Conservation (phyloP, 2,888 invertebrate species). For the Phlogophora meticulosa region DNA sequence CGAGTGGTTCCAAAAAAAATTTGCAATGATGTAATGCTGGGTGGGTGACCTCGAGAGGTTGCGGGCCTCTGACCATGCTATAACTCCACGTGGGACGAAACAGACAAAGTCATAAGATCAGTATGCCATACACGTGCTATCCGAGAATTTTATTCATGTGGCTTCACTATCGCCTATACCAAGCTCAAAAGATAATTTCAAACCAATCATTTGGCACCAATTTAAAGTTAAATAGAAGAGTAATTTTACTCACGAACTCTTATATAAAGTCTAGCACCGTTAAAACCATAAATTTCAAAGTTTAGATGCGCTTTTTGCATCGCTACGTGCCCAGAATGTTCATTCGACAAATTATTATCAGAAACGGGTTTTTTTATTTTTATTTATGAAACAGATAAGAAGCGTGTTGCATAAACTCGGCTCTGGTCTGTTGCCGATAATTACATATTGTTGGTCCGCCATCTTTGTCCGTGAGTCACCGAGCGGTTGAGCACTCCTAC, state of each 20-base stretch:
- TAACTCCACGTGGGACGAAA: conserved; percentile 64
- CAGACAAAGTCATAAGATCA: conserved; percentile 46
- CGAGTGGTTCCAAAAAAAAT: conserved; percentile 58
- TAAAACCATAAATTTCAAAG: conserved; percentile 15
- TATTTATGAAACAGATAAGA: conserved; percentile 65
- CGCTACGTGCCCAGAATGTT: conserved; percentile 21
- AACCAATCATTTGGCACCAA: conserved; percentile 25
- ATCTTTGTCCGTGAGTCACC: conserved; percentile 80
- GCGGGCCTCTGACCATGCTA: conserved; percentile 61
- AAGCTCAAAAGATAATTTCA: conserved; percentile 4
- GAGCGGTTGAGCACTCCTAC: conserved; percentile 74
- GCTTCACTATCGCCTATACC: conserved; percentile 1
- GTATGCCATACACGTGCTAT: conserved; percentile 51
- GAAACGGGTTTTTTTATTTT: conserved; percentile 40
- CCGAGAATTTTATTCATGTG: conserved; percentile 12
- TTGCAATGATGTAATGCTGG: conserved; percentile 73
- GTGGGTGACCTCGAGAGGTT: conserved; percentile 67
- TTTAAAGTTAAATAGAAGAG: conserved; percentile 23
- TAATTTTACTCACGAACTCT: conserved; percentile 18
- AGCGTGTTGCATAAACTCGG: conserved; percentile 58
- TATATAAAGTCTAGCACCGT: conserved; percentile 20
- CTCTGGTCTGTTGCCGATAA: conserved; percentile 75
- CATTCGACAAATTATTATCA: conserved; percentile 41
- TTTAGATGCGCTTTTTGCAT: conserved; percentile 43
- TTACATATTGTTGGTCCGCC: conserved; percentile 84